Evolutionary conservation across 2,113 vertebrate species (phyloP), one percentile per base, ranked within the genome.

Genomic region (Butastur rufipennis): DNA sequence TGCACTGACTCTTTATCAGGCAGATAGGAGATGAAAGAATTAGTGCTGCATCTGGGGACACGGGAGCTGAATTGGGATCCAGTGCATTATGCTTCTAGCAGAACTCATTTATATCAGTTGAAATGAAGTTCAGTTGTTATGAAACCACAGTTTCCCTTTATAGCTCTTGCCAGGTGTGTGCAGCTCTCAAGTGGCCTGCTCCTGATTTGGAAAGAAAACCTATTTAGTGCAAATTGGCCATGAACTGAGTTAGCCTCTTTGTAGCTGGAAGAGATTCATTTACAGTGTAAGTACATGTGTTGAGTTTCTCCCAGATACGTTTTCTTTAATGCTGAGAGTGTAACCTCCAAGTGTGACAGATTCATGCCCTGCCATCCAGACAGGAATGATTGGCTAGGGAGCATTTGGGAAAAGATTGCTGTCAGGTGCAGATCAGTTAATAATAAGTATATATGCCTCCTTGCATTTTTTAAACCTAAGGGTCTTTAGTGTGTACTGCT

Each of bases 181-280:
- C 27, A 93, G 81, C 78, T 95, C 86, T 95, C 71, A 78, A 68
- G 81, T 62, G 91, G 45, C 79, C 89, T 93, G 91, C 48, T 93
- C 89, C 71, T 95, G 84, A 79, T 95, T 91, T 73, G 66, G 71
- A 87, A 89, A 62, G 66, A 79, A 95, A 94, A 77, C 48, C 77
- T 92, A 29, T 50, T 70, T 80, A 42, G 43, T 79, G 45, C 73
- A 84, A 68, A 56, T 59, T 88, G 90, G 67, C 42, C 72, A 23
- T 67, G 77, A 95, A 65, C 73, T 80, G 73, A 93, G 43, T 68
- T 96, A 79, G 42, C 73, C 40, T 89, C 58, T 81, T 65, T 94
- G 78, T 50, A 84, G 70, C 85, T 93, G 83, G 45, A 74, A 81
- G 61, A 84, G 83, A n/a, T 80, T 70, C 1, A 61, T 52, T 78